These are phyloP conservation scores for Cairina moschata DNA, from an alignment of 2,113 vertebrate species.

Conservation along the genomic window DNA sequence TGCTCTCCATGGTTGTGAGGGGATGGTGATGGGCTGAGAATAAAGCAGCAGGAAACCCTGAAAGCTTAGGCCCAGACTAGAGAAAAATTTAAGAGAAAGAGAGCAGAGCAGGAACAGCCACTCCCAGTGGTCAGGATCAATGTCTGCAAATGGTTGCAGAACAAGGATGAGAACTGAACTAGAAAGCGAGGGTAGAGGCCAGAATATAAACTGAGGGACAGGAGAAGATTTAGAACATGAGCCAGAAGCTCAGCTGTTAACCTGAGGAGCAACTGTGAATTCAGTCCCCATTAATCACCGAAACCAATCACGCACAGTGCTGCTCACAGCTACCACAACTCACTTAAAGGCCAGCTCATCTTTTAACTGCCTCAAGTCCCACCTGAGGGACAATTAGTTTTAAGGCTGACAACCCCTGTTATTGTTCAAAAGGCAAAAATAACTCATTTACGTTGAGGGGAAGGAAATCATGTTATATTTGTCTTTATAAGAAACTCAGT, in stretches of 20 bases:
- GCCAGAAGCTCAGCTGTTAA: background rate
- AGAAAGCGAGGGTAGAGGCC: background rate
- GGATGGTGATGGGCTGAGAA: background rate
- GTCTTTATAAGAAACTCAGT: background rate
- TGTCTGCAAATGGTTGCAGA: background rate
- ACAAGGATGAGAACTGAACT: background rate
- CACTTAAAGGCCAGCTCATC: background rate
- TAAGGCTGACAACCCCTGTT: background rate
- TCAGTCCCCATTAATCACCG: background rate
- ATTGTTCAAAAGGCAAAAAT: slow-evolving; percentile 6
- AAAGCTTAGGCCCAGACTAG: background rate
- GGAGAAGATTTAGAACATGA: background rate
- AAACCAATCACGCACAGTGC: background rate
- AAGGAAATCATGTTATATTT: background rate
- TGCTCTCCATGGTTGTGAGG: background rate
- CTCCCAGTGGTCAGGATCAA: background rate
- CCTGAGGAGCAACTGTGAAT: background rate
- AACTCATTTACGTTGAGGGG: background rate
- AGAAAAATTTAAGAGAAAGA: background rate
- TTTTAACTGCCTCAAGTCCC: background rate
- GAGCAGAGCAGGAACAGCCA: background rate
- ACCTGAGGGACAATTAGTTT: background rate
- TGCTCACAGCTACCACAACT: background rate
- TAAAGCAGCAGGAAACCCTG: background rate
- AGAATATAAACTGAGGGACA: background rate